Percentiles rank a stretch among this genome's conserved stretches.
Evolutionary conservation across 2,113 vertebrate genomes (phyloP).

Genomic region (Platichthys flesus): DNA sequence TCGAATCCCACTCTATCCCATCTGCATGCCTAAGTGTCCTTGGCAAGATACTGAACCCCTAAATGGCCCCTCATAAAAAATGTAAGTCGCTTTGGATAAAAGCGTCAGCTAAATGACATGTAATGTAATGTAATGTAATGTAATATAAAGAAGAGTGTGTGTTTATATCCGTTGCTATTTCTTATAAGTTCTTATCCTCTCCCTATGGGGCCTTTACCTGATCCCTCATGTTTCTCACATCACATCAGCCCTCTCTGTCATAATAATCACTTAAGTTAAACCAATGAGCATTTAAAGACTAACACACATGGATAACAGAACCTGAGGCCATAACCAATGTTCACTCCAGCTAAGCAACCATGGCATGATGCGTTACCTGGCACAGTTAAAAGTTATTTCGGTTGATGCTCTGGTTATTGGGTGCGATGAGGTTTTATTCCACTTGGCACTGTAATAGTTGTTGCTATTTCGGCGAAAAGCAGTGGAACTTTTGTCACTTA

Average conservation of each 20-base stretch:
- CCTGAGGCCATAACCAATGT: constrained; percentile 3
- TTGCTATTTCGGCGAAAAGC: constrained; percentile 45
- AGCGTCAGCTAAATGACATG: no score
- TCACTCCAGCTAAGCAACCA: neutral
- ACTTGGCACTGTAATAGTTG: constrained; percentile 40
- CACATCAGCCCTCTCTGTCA: constrained; percentile 7
- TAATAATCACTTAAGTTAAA: constrained; percentile 44
- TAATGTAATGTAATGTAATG: no score
- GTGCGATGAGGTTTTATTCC: constrained; percentile 56
- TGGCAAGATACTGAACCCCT: no score
- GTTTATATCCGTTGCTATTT: constrained; percentile 6
- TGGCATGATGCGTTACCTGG: constrained; percentile 45
- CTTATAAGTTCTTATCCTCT: neutral
- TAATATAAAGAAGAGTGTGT: constrained; percentile 12
- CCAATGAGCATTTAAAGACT: constrained; percentile 23
- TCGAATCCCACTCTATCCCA: no score
- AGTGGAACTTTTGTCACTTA: constrained; percentile 34
- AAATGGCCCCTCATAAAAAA: no score
- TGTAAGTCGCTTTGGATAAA: no score
- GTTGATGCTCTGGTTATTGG: constrained; percentile 57
- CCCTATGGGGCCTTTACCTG: constrained; percentile 10
- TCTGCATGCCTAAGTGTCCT: no score
- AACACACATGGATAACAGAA: constrained; percentile 20
- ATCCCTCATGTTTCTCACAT: constrained; percentile 11
- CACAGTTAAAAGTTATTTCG: constrained; percentile 65